These are phyloP conservation scores for Athalia cordata DNA, from an alignment of 2,888 invertebrate species.

Conservation along the genomic window DNA sequence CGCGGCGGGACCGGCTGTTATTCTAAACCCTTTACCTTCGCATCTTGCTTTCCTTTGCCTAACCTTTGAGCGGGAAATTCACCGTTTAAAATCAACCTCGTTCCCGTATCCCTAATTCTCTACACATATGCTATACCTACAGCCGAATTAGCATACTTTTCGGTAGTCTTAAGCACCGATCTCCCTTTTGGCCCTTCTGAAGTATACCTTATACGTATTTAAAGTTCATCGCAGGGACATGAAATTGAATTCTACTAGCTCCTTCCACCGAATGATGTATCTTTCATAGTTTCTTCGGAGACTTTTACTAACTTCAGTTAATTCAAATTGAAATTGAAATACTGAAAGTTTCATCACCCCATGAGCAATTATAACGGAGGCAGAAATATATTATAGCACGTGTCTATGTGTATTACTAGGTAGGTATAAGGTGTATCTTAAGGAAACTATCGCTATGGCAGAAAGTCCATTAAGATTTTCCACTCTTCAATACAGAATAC, in stretches of 20 bases:
- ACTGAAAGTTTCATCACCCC: background rate
- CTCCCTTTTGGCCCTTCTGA: background rate
- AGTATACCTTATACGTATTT: background rate
- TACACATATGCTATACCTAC: slow-evolving; percentile 6
- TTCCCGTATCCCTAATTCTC: slow-evolving; percentile 26
- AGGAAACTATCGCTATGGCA: background rate
- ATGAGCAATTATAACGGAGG: background rate
- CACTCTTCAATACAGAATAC: slow-evolving; percentile 4
- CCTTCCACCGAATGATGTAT: too few relatives aligned
- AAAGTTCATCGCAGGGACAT: background rate
- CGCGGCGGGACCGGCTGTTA: slow-evolving; percentile 26
- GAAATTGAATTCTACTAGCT: too few relatives aligned
- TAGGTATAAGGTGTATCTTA: background rate
- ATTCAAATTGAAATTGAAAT: background rate
- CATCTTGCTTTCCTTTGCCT: background rate
- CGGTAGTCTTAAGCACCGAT: slow-evolving; percentile 22
- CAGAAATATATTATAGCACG: background rate
- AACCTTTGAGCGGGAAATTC: slow-evolving; percentile 9
- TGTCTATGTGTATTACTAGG: background rate
- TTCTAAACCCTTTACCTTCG: slow-evolving; percentile 32
- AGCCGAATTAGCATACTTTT: slow-evolving; percentile 37
- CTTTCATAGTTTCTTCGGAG: too few relatives aligned
- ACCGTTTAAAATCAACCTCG: slow-evolving; percentile 1
- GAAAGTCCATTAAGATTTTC: background rate
- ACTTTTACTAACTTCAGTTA: too few relatives aligned